Conservation (phyloP, 2,113 vertebrate species). For the Balaenoptera acutorostrata region DNA sequence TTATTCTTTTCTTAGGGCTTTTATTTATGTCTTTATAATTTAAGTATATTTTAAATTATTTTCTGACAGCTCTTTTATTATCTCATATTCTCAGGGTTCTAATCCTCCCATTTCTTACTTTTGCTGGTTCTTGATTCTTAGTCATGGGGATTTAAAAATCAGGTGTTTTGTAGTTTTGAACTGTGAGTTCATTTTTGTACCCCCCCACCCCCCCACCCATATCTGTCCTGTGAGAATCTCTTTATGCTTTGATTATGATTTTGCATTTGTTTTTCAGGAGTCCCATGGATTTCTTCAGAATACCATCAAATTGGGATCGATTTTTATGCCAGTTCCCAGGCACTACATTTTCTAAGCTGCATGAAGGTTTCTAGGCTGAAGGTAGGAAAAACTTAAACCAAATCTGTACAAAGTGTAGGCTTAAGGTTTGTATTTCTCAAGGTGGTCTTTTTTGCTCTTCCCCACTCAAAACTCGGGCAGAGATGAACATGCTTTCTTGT, state of each 20-base stretch:
- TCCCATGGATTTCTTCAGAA: neutral
- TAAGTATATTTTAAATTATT: neutral
- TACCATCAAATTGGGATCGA: neutral
- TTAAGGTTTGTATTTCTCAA: neutral
- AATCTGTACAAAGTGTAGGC: neutral
- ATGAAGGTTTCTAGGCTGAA: neutral
- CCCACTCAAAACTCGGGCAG: neutral
- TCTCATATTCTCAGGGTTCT: neutral
- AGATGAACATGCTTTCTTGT: neutral
- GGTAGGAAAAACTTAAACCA: neutral
- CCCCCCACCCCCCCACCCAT: no score
- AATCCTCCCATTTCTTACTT: neutral
- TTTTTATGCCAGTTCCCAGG: neutral
- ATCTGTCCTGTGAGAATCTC: neutral
- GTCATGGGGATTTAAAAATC: neutral
- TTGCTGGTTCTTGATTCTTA: neutral
- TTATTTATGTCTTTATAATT: slow-evolving; percentile 8
- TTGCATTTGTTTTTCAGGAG: neutral
- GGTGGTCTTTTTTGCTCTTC: no score
- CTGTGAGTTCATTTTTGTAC: neutral
- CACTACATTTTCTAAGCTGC: neutral
- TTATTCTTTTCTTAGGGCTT: neutral
- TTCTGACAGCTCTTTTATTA: neutral
- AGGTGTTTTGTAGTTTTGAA: neutral
- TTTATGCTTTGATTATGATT: neutral